Base-by-base conservation (phyloP, 2,113 vertebrate species). In the Phaethornis superciliosus region DNA sequence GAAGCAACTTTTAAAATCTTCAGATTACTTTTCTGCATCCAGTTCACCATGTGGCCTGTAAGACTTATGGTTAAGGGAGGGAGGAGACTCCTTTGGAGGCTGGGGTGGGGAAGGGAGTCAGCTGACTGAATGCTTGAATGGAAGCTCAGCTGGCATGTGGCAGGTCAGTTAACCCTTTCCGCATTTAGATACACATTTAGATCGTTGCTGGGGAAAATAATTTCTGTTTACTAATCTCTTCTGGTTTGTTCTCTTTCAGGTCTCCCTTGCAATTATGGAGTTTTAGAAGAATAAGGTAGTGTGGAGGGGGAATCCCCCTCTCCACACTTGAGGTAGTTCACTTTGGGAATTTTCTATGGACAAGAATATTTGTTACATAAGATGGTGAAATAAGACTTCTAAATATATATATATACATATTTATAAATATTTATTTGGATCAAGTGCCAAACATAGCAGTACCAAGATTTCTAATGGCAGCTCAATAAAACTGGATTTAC, bases 221-320 rank as follows among this genome's bases (percentile, higher is more conserved):
- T 7, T 51, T 76, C n/a, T 63, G 19, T 68, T 76, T 28, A 56
- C 46, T 95, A 69, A 90, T 74, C 20, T 82, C n/a, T 27, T 94
- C 32, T 96, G 71, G 8, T 95, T 97, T 91, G 12, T 94, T 97
- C 76, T 95, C 52, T 96, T 97, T 63, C 89, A 99, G 99, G 98
- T 97, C 86, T 97, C 96, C 94, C 87, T 98, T 97, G 98, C 99
- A 99, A 99, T 99, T 98, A 99, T 99, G 99, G 99, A 98, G 98
- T 98, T 98, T 94, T 99, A 96, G 98, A 98, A 98, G 96, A 90
- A 62, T 80, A 76, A 84, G 63, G 69, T 95, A 88, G 98, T 98
- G 99, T 97, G 98, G 98, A 98, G 98, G 99, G 98, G 97, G 96
- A 97, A 96, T 97, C 98, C 98, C 98, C 99, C 98, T 99, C 96